Evolutionary conservation across 1,140 invertebrate species (phyloP).

Genomic region (Notospermus geniculatus): DNA sequence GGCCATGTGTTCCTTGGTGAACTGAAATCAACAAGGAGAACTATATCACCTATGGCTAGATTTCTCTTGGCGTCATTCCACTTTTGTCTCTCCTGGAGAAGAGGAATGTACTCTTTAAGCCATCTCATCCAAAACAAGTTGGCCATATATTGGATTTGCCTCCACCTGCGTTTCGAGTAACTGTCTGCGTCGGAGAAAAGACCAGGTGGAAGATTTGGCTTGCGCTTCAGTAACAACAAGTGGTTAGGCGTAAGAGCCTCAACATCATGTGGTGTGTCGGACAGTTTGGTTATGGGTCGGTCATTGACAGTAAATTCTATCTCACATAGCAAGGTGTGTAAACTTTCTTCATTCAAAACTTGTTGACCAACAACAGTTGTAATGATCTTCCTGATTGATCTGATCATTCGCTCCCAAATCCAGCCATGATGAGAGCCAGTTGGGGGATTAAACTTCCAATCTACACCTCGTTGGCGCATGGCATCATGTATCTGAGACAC

Average conservation of each 20-base stretch:
- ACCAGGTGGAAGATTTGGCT: conserved; percentile 11
- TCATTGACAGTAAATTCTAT: conserved; percentile 19
- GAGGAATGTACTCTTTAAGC: conserved; percentile 22
- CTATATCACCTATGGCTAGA: conserved; percentile 24
- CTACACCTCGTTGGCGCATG: too few species aligned
- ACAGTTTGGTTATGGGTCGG: conserved; percentile 9
- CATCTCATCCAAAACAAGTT: conserved; percentile 13
- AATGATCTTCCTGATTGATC: conserved; percentile 16
- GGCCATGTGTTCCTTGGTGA: conserved; percentile 20
- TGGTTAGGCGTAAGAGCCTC: conserved; percentile 12
- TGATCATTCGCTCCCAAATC: conserved; percentile 25
- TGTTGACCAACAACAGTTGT: conserved; percentile 16
- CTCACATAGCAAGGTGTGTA: conserved; percentile 23
- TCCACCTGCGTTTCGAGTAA: background rate
- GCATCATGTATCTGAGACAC: too few species aligned
- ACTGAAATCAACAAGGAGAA: conserved; percentile 23
- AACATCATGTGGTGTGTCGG: background rate
- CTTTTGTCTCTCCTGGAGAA: conserved; percentile 26
- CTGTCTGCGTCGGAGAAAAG: background rate
- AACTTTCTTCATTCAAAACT: conserved; percentile 24
- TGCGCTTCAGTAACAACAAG: background rate
- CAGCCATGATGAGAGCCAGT: conserved; percentile 1
- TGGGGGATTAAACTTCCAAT: conserved; percentile 11
- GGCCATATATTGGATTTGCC: conserved; percentile 9
- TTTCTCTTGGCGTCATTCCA: conserved; percentile 20